Percentiles rank a stretch among this genome's conserved stretches.
Conservation (phyloP, 2,797 vertebrate species). For the Halcyon chelicuti region DNA sequence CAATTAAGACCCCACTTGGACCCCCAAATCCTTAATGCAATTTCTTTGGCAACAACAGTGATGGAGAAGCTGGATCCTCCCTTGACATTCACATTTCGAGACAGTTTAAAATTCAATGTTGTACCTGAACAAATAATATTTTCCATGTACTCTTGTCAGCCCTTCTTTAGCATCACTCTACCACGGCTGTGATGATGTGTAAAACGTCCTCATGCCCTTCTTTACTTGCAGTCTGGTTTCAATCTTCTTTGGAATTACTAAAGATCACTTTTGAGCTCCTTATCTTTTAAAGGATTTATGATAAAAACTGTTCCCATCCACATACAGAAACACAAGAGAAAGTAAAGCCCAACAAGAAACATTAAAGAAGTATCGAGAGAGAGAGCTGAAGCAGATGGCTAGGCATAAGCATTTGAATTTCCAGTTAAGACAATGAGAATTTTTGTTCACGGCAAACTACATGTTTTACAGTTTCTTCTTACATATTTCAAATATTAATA, state of each 20-base stretch:
- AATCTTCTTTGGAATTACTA: constrained; percentile 16
- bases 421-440: background rate
- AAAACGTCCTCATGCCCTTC: background rate
- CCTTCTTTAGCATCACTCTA: background rate
- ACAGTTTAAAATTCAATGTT: background rate
- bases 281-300: background rate
- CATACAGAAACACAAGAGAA: background rate
- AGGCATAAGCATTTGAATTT: background rate
- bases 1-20: background rate
- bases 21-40: background rate
- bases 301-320: background rate
- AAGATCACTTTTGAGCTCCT: background rate
- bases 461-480: background rate
- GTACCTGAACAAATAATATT: background rate
- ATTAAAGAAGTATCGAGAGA: background rate
- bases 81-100: background rate
- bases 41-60: background rate
- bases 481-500: background rate
- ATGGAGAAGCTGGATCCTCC: background rate
- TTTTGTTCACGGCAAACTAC: background rate
- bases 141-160: background rate
- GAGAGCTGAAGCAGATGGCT: background rate
- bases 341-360: background rate
- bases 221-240: background rate
- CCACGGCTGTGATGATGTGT: background rate